Conservation (phyloP, 1,140 invertebrate species). For the Drosophila punjabiensis region DNA sequence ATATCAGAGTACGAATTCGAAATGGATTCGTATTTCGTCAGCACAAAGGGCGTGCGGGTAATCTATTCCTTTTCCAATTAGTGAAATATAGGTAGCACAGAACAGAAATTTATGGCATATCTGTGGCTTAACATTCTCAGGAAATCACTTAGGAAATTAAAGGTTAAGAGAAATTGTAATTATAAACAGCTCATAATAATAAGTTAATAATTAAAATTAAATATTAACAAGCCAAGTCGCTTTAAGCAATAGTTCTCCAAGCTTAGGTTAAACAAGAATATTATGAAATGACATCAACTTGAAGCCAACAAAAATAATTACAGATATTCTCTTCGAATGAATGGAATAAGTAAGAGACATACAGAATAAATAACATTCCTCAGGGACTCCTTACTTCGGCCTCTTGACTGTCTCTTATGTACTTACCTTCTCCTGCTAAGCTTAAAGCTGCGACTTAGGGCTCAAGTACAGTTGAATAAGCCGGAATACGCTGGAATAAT, state of each 20-base stretch:
- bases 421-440: background rate
- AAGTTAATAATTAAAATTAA: background rate
- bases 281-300: background rate
- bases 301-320: background rate
- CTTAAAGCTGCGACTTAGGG: slow-evolving; percentile 3
- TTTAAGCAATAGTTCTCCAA: background rate
- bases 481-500: slow-evolving; percentile 2
- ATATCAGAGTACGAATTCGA: background rate
- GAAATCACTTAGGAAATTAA: background rate
- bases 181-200: background rate
- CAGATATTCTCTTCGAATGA: background rate
- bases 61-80: background rate
- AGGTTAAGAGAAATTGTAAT: background rate
- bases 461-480: slow-evolving; percentile 3
- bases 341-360: background rate
- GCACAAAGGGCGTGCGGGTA: background rate
- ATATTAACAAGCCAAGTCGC: background rate
- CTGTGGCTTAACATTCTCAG: background rate
- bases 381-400: background rate
- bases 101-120: background rate
- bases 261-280: background rate
- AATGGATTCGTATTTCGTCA: background rate
- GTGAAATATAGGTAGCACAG: background rate
- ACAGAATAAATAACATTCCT: slow-evolving; percentile 1
- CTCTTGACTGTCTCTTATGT: background rate